These are phyloP conservation scores for Hemiscyllium ocellatum DNA, from an alignment of 2,113 vertebrate genomes.

Conservation along the genomic window DNA sequence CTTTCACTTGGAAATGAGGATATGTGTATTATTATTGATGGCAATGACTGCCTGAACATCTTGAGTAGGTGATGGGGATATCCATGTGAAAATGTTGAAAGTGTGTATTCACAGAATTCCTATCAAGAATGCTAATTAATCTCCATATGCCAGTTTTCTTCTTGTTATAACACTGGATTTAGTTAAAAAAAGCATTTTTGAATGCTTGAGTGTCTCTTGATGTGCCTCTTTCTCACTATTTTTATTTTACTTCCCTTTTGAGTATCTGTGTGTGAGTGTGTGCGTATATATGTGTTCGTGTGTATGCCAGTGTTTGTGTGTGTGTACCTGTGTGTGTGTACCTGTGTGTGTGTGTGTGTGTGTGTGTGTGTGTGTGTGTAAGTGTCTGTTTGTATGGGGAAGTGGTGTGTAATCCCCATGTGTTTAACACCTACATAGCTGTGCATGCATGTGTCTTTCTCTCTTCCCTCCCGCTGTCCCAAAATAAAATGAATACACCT, in stretches of 20 bases:
- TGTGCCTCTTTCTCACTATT: background rate
- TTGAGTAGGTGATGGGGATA: background rate
- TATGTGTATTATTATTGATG: background rate
- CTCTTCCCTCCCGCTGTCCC: background rate
- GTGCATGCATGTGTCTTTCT: too few relatives aligned
- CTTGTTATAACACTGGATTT: background rate
- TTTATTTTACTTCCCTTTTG: background rate
- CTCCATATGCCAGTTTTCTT: slow-evolving; percentile 1
- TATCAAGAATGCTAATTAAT: background rate
- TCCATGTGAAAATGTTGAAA: too few relatives aligned
- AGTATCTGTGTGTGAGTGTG: background rate
- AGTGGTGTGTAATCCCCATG: too few relatives aligned
- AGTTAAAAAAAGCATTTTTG: too few relatives aligned
- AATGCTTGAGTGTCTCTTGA: background rate
- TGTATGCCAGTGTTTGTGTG: background rate
- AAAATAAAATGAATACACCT: background rate
- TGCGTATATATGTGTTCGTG: background rate
- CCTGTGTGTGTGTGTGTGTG: background rate
- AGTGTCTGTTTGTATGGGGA: background rate
- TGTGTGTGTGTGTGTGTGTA: background rate
- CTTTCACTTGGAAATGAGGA: background rate
- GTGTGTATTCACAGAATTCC: background rate
- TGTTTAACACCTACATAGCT: too few relatives aligned
- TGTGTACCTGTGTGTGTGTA: background rate
- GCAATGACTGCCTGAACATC: background rate